phyloP scores from a whole-genome alignment of 2,797 vertebrate genomes.

The Gadopsis bispinosus region DNA sequence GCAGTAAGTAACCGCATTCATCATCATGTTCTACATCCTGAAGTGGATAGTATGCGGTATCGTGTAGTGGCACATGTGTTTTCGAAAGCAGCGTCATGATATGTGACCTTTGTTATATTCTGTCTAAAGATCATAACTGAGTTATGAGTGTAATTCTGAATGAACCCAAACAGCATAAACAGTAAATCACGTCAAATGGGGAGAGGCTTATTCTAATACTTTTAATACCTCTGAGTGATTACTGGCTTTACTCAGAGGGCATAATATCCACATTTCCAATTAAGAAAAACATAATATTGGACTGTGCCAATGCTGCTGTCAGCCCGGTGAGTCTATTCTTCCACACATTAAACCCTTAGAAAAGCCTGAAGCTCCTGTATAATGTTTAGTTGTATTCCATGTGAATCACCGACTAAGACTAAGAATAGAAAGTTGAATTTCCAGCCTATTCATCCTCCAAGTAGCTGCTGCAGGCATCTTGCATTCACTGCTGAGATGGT shows the following conservation, averaged over 20 bases:
- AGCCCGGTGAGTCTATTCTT: slow-evolving; percentile 10
- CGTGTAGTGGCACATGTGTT: too few relatives aligned
- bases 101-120: too few relatives aligned
- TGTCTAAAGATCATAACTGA: too few relatives aligned
- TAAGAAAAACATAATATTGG: slow-evolving; percentile 16
- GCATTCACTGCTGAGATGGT: background rate
- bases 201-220: background rate
- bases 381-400: slow-evolving; percentile 6
- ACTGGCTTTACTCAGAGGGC: slow-evolving; percentile 4
- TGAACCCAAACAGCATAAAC: background rate
- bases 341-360: slow-evolving; percentile 4
- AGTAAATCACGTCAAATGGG: slow-evolving; percentile 13
- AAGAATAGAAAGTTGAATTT: slow-evolving; percentile 10
- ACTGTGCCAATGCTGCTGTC: background rate
- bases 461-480: slow-evolving; percentile 14
- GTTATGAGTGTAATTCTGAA: too few relatives aligned
- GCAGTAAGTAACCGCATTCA: too few relatives aligned
- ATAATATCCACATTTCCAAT: slow-evolving; percentile 23
- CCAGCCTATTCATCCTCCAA: background rate
- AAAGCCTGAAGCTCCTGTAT: slow-evolving; percentile 20
- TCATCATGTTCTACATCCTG: too few relatives aligned
- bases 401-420: background rate
- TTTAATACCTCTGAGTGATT: background rate
- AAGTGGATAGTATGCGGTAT: too few relatives aligned
- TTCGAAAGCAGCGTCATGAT: too few relatives aligned